Base-by-base conservation (phyloP, 2,888 invertebrate species). In the Selenia dentaria region DNA sequence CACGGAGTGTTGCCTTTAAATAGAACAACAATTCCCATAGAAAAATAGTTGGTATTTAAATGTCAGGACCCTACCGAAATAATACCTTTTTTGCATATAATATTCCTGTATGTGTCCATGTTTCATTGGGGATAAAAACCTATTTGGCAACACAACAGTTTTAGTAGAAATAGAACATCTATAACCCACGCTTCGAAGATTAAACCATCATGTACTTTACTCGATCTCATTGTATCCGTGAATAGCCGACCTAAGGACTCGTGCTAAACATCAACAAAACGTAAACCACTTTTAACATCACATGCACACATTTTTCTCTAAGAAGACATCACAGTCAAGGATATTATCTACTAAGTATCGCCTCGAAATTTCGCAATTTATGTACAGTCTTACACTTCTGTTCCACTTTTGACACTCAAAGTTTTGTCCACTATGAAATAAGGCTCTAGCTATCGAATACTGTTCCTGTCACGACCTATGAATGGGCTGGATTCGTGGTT, bases 401-500 rank as follows among this genome's bases (percentile, higher is more conserved):
- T 70, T 50, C 60, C 59, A 44, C 35, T 58, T 57, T 51, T 43
- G 29, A 49, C 53, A 56, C 51, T 51, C 28, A 57, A 46, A 38
- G 37, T 42, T 12, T 48, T 43, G 35, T 42, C 44, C 41, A 41
- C 34, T 13, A 36, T 46, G 29, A 29, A 44, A 8, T 29, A 20
- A 35, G 37, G 46, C 62, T 48, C 61, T 65, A 72, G 83, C 88
- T 89, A 90, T 87, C 89, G 89, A 67, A 85, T 73, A 70, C 47
- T 48, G 37, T 84, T 88, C 49, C 88, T 78, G 16, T 90, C 88
- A 20, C 88, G 67, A 1, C 80, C 85, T 22, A 92, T 87, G 64
- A 93, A 93, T 11, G 94, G 94, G 67, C 94, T 94, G 51, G 94
- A 93, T 58, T 95, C 95, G 62, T 93, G 92, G 46, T 85, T 85